Evolutionary conservation across 2,888 invertebrate species (phyloP).

Genomic region (Protonemura montana): DNA sequence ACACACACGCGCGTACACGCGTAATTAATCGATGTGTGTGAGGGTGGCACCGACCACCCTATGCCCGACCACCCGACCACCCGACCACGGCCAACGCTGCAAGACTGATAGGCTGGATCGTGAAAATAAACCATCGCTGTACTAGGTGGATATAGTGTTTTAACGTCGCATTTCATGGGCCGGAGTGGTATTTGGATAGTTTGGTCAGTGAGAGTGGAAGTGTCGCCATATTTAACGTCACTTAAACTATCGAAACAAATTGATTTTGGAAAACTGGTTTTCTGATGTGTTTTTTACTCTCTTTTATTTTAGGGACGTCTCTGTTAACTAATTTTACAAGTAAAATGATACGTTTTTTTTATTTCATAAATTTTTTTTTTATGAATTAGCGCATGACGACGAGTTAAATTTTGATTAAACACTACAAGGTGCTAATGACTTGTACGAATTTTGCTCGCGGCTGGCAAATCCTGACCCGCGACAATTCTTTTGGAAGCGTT

Average conservation of each 20-base stretch:
- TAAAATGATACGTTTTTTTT: neutral
- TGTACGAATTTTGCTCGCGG: constrained; percentile 1
- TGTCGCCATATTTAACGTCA: neutral
- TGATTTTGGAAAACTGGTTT: neutral
- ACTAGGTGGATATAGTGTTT: neutral
- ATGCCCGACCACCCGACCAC: neutral
- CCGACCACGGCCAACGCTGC: neutral
- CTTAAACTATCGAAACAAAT: neutral
- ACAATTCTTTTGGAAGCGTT: neutral
- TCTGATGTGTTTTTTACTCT: neutral
- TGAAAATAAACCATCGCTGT: neutral
- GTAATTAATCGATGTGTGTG: constrained; percentile 27
- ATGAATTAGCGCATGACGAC: neutral
- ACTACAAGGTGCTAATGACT: neutral
- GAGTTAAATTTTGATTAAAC: neutral
- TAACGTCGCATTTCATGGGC: too few species aligned
- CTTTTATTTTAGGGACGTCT: neutral
- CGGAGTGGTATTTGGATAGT: neutral
- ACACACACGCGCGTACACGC: neutral
- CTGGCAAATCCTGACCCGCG: neutral
- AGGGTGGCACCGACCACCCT: constrained; percentile 16
- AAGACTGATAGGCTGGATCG: neutral
- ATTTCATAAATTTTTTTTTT: neutral
- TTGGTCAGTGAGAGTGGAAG: neutral
- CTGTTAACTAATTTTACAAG: neutral